Percentiles rank a stretch among this genome's conserved stretches.
Conservation (phyloP, 2,888 invertebrate species). For the Cheiracanthium punctorium region DNA sequence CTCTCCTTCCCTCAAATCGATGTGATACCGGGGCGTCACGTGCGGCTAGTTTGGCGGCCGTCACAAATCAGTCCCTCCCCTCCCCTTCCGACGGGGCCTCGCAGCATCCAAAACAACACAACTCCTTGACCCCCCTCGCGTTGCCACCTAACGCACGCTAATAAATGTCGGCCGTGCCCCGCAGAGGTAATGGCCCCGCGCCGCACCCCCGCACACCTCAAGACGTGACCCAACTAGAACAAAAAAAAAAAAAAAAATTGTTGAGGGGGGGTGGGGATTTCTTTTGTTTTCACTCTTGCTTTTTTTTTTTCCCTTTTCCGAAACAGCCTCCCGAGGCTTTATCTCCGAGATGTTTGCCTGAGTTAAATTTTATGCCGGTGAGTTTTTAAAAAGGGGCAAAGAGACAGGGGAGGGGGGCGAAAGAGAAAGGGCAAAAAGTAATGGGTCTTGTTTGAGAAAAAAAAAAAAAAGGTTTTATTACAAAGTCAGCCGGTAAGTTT, state of each 20-base stretch:
- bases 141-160: conserved; percentile 70
- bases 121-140: background rate
- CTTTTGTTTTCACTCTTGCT: background rate
- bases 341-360: conserved; percentile 3
- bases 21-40: conserved; percentile 42
- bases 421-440: background rate
- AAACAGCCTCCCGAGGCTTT: conserved; percentile 2
- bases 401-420: background rate
- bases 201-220: background rate
- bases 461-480: conserved; percentile 8
- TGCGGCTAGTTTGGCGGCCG: conserved; percentile 62
- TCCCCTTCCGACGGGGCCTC: conserved; percentile 50
- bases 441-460: background rate
- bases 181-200: conserved; percentile 53
- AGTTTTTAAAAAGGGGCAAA: background rate
- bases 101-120: background rate
- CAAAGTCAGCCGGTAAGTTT: background rate
- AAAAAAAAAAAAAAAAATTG: conserved; percentile 9
- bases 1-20: conserved; percentile 28
- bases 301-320: background rate
- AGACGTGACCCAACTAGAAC: background rate
- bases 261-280: background rate
- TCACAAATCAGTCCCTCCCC: conserved; percentile 63
- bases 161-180: conserved; percentile 66
- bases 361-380: conserved; percentile 10